Evolutionary conservation across 1,140 invertebrate species (phyloP).

Genomic region (Eriocheir sinensis): DNA sequence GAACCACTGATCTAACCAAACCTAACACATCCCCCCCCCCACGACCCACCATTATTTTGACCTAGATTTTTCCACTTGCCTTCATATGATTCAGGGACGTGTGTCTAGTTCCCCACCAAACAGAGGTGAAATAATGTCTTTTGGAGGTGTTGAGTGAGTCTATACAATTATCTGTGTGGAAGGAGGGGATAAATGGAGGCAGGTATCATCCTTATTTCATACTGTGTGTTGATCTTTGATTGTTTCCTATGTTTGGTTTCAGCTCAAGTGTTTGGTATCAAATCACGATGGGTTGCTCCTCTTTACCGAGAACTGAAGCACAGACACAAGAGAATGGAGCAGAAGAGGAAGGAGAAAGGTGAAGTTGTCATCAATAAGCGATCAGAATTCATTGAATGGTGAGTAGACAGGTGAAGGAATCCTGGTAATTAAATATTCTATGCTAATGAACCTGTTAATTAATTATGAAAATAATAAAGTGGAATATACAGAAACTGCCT

Average conservation of each 20-base stretch:
- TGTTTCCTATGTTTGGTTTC: slow-evolving; percentile 31
- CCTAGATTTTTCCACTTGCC: too few relatives aligned
- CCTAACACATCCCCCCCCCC: too few relatives aligned
- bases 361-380: not conserved
- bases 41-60: too few relatives aligned
- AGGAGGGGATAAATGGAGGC: too few relatives aligned
- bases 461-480: not conserved
- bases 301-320: not conserved
- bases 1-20: too few relatives aligned
- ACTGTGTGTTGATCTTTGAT: too few relatives aligned
- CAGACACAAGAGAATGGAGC: slow-evolving; percentile 45
- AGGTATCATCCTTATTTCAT: too few relatives aligned
- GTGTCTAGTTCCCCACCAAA: too few relatives aligned
- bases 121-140: too few relatives aligned
- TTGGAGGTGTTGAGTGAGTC: too few relatives aligned
- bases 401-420: not conserved
- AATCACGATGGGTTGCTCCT: slow-evolving; percentile 51
- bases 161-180: too few relatives aligned
- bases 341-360: slow-evolving; percentile 34
- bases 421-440: not conserved
- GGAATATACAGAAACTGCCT: not conserved
- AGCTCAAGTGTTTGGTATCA: slow-evolving; percentile 56
- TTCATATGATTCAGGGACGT: too few relatives aligned
- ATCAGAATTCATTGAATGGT: slow-evolving; percentile 65
- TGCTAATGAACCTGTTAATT: not conserved